Percentiles rank a stretch among this genome's conserved stretches.
phyloP scores from a whole-genome alignment of 2,113 vertebrate species.

The Pampusana beccarii region DNA sequence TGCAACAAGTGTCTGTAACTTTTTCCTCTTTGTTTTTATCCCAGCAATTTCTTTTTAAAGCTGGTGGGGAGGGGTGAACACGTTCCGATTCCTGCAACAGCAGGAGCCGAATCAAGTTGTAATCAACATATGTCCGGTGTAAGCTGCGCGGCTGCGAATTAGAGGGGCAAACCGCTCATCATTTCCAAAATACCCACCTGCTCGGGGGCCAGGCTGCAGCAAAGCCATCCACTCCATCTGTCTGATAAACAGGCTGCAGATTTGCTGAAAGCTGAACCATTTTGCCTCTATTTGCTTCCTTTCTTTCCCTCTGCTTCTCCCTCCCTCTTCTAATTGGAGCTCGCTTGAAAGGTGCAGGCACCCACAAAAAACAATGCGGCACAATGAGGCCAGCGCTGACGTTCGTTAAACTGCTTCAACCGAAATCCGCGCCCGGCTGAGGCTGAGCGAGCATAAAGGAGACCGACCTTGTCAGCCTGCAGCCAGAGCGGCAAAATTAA shows the following conservation, averaged over 20 bases:
- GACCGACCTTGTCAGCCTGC: not conserved
- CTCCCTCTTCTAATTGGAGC: constrained; percentile 28
- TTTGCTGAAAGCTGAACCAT: constrained; percentile 28
- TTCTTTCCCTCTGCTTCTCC: not conserved
- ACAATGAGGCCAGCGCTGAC: constrained; percentile 33
- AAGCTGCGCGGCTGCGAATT: not conserved
- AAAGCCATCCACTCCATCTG: constrained; percentile 64
- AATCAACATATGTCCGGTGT: constrained; percentile 57
- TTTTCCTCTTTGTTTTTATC: constrained; percentile 37
- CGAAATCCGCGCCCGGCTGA: not conserved
- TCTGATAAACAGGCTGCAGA: constrained; percentile 18
- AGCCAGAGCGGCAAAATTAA: not conserved
- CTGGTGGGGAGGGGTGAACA: not conserved
- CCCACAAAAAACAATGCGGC: constrained; percentile 25
- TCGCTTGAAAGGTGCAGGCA: constrained; percentile 37
- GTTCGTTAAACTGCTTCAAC: constrained; percentile 33
- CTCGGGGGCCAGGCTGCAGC: constrained; percentile 47
- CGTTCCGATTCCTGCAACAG: constrained; percentile 12
- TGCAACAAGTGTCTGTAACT: constrained; percentile 61
- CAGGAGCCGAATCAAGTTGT: constrained; percentile 24
- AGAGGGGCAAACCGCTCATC: constrained; percentile 38
- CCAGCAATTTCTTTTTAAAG: not conserved
- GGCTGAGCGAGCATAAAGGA: not conserved
- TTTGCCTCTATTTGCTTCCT: constrained; percentile 50
- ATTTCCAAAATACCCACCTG: constrained; percentile 63